Percentiles rank a stretch among this genome's conserved stretches.
Evolutionary conservation across 2,888 invertebrate species (phyloP).

Genomic region (Ophion obscuratus): DNA sequence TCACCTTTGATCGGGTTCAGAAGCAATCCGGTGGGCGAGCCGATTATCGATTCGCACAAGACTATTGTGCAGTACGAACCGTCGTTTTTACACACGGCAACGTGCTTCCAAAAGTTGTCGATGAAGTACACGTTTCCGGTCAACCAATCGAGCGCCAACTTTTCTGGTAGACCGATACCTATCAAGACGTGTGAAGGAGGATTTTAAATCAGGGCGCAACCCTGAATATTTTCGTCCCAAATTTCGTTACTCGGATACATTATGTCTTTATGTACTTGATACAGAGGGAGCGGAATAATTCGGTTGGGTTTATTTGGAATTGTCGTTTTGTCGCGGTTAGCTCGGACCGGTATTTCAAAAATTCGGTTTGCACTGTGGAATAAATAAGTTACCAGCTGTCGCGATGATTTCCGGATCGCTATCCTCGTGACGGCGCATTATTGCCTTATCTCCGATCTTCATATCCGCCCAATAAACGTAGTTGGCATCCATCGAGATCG

Average conservation of each 20-base stretch:
- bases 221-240: too few species aligned
- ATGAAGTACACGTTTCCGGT: slow-evolving; percentile 22
- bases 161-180: slow-evolving; percentile 1
- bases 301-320: too few species aligned
- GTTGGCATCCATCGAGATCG: background rate
- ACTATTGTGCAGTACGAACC: slow-evolving; percentile 3
- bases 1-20: background rate
- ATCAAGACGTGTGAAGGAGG: too few species aligned
- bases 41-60: background rate
- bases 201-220: background rate
- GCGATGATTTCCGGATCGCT: background rate
- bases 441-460: background rate
- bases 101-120: slow-evolving; percentile 3
- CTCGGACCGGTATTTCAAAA: too few species aligned
- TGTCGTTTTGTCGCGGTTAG: too few species aligned
- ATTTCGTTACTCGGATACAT: too few species aligned
- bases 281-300: too few species aligned
- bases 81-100: slow-evolving; percentile 1
- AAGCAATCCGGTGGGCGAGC: background rate
- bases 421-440: background rate
- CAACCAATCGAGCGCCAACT: slow-evolving; percentile 5
- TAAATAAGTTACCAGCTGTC: background rate
- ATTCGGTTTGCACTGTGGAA: too few species aligned
- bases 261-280: too few species aligned
- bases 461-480: background rate